A percentile compares a stretch with the other conserved stretches of the same genome.
These are phyloP conservation scores for Spheniscus mendiculus DNA, from an alignment of 2,113 vertebrate species.

Conservation along the genomic window DNA sequence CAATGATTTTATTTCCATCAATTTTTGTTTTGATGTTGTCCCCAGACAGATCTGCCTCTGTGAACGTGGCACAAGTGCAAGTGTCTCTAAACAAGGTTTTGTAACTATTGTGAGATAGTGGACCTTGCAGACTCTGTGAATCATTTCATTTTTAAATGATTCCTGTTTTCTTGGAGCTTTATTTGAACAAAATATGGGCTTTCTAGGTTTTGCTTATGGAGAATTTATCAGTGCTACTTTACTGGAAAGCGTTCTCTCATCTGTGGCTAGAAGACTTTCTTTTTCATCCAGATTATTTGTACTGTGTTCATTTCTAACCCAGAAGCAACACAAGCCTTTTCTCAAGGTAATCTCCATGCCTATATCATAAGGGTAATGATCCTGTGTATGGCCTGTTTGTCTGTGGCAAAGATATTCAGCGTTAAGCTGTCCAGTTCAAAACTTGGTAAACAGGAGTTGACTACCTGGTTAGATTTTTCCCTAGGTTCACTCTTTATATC, in stretches of 20 bases:
- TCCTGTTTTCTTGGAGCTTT: not conserved
- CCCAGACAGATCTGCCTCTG: not conserved
- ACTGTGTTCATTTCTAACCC: not conserved
- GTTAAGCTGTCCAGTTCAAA: not conserved
- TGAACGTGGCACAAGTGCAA: not conserved
- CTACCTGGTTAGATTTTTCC: not conserved
- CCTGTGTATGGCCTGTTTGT: not conserved
- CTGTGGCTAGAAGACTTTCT: not conserved
- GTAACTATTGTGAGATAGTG: not conserved
- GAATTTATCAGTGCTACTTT: not conserved
- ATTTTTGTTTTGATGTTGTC: not conserved
- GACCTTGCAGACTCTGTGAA: not conserved
- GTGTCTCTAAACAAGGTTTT: not conserved
- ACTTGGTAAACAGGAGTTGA: not conserved
- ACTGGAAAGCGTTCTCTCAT: not conserved
- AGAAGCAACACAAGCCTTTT: not conserved
- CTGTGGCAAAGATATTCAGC: not conserved
- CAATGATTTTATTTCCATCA: not conserved
- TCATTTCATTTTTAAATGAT: not conserved
- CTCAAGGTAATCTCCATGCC: not conserved
- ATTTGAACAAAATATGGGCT: not conserved
- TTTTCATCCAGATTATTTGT: not conserved
- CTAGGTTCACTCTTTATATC: not conserved
- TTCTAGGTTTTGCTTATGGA: not conserved
- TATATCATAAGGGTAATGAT: not conserved